phyloP scores from a whole-genome alignment of 2,797 vertebrate species.

The Spinibarbus caldwelli region DNA sequence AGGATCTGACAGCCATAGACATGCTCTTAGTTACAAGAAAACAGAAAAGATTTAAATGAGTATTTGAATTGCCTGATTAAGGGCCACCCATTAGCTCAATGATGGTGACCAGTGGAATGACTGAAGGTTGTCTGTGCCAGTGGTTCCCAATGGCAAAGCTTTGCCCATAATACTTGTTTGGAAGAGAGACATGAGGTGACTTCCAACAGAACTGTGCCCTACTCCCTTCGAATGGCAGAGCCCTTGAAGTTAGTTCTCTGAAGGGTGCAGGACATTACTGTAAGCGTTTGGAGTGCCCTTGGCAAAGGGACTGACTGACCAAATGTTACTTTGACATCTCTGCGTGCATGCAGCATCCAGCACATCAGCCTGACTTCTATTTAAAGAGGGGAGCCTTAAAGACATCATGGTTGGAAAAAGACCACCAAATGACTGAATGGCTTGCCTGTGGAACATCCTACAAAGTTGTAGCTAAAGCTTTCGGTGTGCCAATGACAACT shows the following conservation, averaged over 20 bases:
- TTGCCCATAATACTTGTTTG: not conserved
- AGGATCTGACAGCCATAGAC: not conserved
- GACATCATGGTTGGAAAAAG: not conserved
- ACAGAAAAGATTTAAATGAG: not conserved
- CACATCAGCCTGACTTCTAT: not conserved
- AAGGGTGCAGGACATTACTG: not conserved
- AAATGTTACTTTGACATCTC: not conserved
- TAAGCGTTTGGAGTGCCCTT: too few species aligned
- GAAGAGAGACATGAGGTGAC: not conserved
- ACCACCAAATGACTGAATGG: not conserved
- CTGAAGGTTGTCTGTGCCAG: not conserved
- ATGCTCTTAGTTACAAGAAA: not conserved
- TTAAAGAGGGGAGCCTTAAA: not conserved
- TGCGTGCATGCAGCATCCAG: not conserved
- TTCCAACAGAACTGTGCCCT: not conserved
- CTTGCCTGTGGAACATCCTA: not conserved
- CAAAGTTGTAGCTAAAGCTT: too few species aligned
- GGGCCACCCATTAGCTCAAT: too few species aligned
- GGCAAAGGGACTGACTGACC: not conserved
- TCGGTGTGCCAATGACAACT: too few species aligned
- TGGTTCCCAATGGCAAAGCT: not conserved
- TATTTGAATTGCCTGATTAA: too few species aligned
- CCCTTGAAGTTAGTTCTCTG: not conserved
- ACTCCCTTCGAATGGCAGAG: not conserved
- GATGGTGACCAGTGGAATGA: too few species aligned